Conservation (phyloP, 2,888 invertebrate genomes). For the Protophormia terraenovae region DNA sequence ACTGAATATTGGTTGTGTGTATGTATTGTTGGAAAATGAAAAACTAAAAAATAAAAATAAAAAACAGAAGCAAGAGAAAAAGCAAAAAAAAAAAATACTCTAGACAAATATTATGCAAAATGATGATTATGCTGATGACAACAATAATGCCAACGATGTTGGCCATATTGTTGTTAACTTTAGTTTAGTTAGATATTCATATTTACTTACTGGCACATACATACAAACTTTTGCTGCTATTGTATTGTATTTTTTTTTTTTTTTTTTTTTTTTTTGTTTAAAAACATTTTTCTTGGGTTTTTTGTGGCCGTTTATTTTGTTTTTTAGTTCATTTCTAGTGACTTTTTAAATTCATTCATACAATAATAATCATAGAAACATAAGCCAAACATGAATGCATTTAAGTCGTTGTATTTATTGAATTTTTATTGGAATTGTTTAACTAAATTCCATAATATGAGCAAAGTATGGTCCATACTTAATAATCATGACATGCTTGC, state of each 20-base stretch:
- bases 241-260: not conserved
- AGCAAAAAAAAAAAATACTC: too few species aligned
- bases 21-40: not conserved
- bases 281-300: not conserved
- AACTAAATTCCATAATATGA: constrained; percentile 33
- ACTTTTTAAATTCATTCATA: constrained; percentile 7
- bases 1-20: not conserved
- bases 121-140: constrained; percentile 42
- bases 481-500: constrained; percentile 7
- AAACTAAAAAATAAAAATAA: not conserved
- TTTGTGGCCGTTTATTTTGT: not conserved
- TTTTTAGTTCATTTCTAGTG: not conserved
- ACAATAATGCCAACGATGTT: constrained; percentile 27
- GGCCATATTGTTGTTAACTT: constrained; percentile 47
- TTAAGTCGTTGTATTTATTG: constrained; percentile 17
- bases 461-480: not conserved
- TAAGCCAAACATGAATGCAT: constrained; percentile 32
- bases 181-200: constrained; percentile 3
- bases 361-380: constrained; percentile 9
- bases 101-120: constrained; percentile 19
- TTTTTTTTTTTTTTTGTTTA: too few species aligned
- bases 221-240: not conserved
- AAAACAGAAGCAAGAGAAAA: not conserved
- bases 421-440: constrained; percentile 44
- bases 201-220: not conserved